Base-by-base conservation (phyloP, 2,888 invertebrate genomes). In the Abrostola triplasia region DNA sequence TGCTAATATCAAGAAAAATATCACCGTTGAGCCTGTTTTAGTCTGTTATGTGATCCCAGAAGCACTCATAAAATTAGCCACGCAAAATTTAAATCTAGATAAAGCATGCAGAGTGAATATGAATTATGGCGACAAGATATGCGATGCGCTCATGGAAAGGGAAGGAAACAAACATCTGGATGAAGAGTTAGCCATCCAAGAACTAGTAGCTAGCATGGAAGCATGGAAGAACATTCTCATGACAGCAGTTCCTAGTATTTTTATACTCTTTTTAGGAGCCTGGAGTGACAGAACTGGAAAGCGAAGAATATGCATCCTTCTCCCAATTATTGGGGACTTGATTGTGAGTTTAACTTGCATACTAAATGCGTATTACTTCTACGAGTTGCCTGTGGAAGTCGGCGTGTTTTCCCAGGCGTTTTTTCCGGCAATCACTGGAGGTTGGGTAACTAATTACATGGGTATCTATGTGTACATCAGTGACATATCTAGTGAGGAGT, bases 81-180 rank as follows among this genome's bases (percentile, higher is more conserved):
- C 97, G 5, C 98, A 98, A 89, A 98, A 98, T 88, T 89, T 98
- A 24, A 97, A 97, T 88, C 92, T 98, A 76, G 98, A 98, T 83
- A 98, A 98, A 90, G 98, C 98, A 0, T 98, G 98, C 81, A 92
- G 97, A 24, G 97, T 98, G 0, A 98, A 98, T 83, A 93, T 97
- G 82, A 93, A 93, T 0, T 97, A 96, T 83, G 95, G 96, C 0
- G 95, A 96, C 56, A 92, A 95, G 59, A 95, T 98, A 0, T 98
- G 98, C 86, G 96, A 96, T 80, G 97, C 97, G 0, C 90, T 98
- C 5, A 96, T 97, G 7, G 95, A 95, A 5, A 95, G 97, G 80
- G 95, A 97, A 82, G 97, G 97, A 7, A 95, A 95, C 6, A 95
- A 95, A 73, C 96, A 96, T 80, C 94, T 95, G 4, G 81, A 87